phyloP scores from a whole-genome alignment of 2,113 vertebrate genomes.

The Chelonoidis abingdonii region DNA sequence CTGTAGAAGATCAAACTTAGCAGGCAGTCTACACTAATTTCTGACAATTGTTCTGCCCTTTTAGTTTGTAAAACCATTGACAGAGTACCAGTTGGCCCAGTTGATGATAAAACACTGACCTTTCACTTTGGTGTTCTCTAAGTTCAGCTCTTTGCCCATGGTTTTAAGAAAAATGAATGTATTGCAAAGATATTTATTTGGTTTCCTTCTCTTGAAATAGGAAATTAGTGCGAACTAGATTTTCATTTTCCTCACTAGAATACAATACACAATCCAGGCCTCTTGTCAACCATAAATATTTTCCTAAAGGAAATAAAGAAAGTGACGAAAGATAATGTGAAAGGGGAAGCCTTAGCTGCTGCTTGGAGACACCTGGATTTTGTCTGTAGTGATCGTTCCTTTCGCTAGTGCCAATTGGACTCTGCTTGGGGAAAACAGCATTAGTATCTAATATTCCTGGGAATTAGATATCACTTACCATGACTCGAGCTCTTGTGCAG shows the following conservation, averaged over 20 bases:
- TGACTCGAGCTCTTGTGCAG: background rate
- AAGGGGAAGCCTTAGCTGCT: constrained; percentile 33
- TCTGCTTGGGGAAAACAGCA: background rate
- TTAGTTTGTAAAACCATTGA: constrained; percentile 34
- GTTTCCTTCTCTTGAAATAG: constrained; percentile 22
- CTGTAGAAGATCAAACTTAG: constrained; percentile 54
- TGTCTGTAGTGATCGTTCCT: constrained; percentile 30
- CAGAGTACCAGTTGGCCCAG: background rate
- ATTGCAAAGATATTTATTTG: constrained; percentile 14
- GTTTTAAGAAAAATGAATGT: background rate
- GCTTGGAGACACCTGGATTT: constrained; percentile 44
- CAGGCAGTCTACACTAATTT: constrained; percentile 57
- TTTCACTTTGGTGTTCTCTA: background rate
- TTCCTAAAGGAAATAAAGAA: constrained; percentile 64
- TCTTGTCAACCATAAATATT: constrained; percentile 60
- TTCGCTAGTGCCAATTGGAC: constrained; percentile 15
- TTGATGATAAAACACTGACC: constrained; percentile 22
- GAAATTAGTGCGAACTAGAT: constrained; percentile 40
- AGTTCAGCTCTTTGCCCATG: background rate
- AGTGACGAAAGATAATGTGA: constrained; percentile 48
- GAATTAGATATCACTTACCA: background rate
- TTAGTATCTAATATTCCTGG: background rate
- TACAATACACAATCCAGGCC: background rate
- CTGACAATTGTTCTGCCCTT: constrained; percentile 22
- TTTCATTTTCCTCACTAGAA: constrained; percentile 43